Evolutionary conservation across 64 coral and sea anemone species (phyloP), one percentile per base, ranked within the genome.

Genomic region (Catalaphyllia jardinei): DNA sequence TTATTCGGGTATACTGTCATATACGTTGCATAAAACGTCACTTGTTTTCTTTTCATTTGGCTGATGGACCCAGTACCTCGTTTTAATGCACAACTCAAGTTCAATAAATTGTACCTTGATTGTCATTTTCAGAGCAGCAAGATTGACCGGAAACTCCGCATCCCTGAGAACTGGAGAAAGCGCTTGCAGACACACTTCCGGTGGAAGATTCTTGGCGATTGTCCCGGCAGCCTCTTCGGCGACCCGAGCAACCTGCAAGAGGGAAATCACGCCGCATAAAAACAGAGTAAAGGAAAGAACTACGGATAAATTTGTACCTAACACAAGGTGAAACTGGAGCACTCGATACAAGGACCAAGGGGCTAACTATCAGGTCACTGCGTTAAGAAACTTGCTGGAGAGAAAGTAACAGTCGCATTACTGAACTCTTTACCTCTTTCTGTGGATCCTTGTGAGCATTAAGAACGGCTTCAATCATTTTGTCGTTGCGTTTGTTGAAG

Each of bases 221-320:
- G 94, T 95, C 73, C 88, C 77, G 27, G 97, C 94, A 42, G 94
- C 97, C 80, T 99, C 97, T 89, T 99, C 97, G 4, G 94, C 97
- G 17, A 92, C 82, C 29, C 97, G 94, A 75, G 89, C 93, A 82
- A 98, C 90, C 96, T 98, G 59, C 39, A 87, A 86, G 19, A 46
- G 39, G 52, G 29, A 82, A 16, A 63, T 30, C 14, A 10, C 17
- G 8, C 33, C 33, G 33, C 1, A 59, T 20, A 51, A 79, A 63
- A 19, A 78, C 7, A 19, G 27, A 51, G 10, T 9, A 55, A 28
- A 51, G 25, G 69, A 18, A 85, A 29, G 16, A 20, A 72, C 8
- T 20, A 73, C n/a, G 16, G 17, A 54, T 19, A 7, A 42, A 46
- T 46, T 46, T 46, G 6, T 46, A 46, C 39, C 2, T 4, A 46